Percentiles rank a stretch among this genome's conserved stretches.
phyloP scores from a whole-genome alignment of 1,140 invertebrate species.

The Coelopa frigida region DNA sequence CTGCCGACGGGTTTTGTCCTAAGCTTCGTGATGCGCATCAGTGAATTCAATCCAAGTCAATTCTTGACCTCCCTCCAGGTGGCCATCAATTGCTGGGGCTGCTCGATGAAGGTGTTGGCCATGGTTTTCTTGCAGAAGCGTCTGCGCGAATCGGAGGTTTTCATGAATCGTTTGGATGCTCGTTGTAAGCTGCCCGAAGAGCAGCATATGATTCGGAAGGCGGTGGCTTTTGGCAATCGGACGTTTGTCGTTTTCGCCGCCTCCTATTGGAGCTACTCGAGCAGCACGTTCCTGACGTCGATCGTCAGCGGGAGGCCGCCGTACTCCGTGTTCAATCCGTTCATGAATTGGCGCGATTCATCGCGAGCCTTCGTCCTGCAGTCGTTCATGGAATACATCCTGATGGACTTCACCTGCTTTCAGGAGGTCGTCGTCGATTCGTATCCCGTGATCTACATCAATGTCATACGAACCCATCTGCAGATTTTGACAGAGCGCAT shows the following conservation, averaged over 20 bases:
- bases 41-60: conserved; percentile 17
- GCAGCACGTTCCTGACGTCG: conserved; percentile 18
- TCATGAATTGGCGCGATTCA: neutral
- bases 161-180: conserved; percentile 14
- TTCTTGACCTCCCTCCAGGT: conserved; percentile 22
- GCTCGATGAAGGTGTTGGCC: conserved; percentile 19
- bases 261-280: neutral
- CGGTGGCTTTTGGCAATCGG: conserved; percentile 16
- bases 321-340: conserved; percentile 4
- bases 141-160: conserved; percentile 7
- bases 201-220: conserved; percentile 6
- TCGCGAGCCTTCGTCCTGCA: conserved; percentile 13
- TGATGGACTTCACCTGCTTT: conserved; percentile 23
- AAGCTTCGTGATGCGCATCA: conserved; percentile 16
- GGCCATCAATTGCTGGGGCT: conserved; percentile 19
- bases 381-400: conserved; percentile 18
- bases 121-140: conserved; percentile 11
- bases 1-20: conserved; percentile 20
- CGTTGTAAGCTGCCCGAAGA: conserved; percentile 9
- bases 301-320: conserved; percentile 19
- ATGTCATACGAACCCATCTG: conserved; percentile 17
- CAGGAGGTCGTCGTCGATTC: conserved; percentile 21
- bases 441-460: conserved; percentile 22
- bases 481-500: conserved; percentile 17
- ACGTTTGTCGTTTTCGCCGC: conserved; percentile 18